Evolutionary conservation across 2,797 vertebrate species (phyloP).

Genomic region (Scleropages formosus): DNA sequence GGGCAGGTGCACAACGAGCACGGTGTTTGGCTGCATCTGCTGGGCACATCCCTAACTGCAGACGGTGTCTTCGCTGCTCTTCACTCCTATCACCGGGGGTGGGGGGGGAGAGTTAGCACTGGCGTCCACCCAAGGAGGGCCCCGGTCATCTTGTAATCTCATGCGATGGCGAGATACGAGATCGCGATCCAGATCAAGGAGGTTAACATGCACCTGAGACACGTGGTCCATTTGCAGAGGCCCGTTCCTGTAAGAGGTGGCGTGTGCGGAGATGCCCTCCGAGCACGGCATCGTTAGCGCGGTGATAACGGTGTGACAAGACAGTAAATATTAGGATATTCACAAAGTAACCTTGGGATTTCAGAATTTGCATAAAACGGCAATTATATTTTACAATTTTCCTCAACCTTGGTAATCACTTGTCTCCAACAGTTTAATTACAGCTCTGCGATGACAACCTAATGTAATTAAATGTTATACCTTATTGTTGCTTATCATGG

Average conservation of each 20-base stretch:
- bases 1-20: not conserved
- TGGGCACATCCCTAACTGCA: not conserved
- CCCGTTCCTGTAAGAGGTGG: not conserved
- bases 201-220: not conserved
- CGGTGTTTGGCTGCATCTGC: not conserved
- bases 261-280: no score
- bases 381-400: conserved; percentile 68
- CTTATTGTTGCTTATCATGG: conserved; percentile 71
- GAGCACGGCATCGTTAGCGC: conserved; percentile 54
- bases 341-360: conserved; percentile 58
- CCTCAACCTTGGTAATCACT: conserved; percentile 72
- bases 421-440: conserved; percentile 78
- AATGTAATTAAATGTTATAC: conserved; percentile 74
- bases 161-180: not conserved
- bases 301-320: conserved; percentile 49
- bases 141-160: conserved; percentile 2
- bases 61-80: not conserved
- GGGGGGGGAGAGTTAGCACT: not conserved
- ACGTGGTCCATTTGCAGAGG: not conserved
- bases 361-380: conserved; percentile 68
- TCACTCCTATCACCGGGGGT: not conserved
- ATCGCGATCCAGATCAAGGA: not conserved
- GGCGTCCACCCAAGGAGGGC: not conserved
- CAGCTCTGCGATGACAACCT: conserved; percentile 72
- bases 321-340: conserved; percentile 59